phyloP scores from a whole-genome alignment of 2,888 invertebrate genomes.

The Palloptera scutellata region DNA sequence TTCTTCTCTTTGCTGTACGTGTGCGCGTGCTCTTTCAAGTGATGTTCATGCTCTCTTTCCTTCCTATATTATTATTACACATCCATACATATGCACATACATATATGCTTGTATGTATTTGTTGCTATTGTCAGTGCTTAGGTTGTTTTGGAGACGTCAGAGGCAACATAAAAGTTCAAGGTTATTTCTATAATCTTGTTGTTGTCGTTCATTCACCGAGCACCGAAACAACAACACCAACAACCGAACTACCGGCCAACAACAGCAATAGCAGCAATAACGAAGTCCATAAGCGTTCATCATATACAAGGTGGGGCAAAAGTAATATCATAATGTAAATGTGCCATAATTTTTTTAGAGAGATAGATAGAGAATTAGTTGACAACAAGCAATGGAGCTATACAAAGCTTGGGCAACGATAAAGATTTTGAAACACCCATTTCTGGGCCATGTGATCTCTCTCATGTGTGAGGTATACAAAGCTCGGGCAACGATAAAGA shows the following conservation, averaged over 20 bases:
- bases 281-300: not conserved
- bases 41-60: too few relatives aligned
- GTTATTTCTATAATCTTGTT: slow-evolving; percentile 29
- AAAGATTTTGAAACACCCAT: too few relatives aligned
- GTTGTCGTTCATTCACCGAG: slow-evolving; percentile 29
- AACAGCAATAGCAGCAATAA: not conserved
- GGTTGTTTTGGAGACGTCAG: not conserved
- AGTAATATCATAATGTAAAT: too few relatives aligned
- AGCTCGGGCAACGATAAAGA: too few relatives aligned
- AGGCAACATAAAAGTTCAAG: slow-evolving; percentile 30
- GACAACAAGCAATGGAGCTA: not conserved
- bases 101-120: not conserved
- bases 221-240: not conserved
- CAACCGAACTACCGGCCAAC: slow-evolving; percentile 1
- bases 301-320: too few relatives aligned
- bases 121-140: slow-evolving; percentile 2
- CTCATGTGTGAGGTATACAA: too few relatives aligned
- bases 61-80: not conserved
- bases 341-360: too few relatives aligned
- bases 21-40: too few relatives aligned
- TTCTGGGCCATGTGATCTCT: too few relatives aligned
- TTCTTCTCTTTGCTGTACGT: too few relatives aligned
- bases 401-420: not conserved
- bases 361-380: too few relatives aligned
- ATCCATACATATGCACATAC: not conserved